phyloP scores from a whole-genome alignment of 1,140 invertebrate genomes.

The Drosophila littoralis region DNA sequence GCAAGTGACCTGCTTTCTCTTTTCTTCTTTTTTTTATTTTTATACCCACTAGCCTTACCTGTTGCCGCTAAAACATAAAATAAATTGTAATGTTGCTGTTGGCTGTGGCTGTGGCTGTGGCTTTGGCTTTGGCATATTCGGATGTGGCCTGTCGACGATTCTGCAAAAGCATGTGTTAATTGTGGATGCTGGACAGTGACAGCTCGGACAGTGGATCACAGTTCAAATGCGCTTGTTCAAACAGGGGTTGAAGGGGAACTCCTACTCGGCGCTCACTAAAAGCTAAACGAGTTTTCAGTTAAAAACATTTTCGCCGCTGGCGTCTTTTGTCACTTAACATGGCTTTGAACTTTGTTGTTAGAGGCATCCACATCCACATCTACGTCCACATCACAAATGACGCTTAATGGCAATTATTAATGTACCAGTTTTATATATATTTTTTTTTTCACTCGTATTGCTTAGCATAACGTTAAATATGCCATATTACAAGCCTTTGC shows the following conservation, averaged over 20 bases:
- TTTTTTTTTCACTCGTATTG: conserved; percentile 16
- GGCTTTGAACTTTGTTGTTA: conserved; percentile 68
- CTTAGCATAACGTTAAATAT: conserved; percentile 45
- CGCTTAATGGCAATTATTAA: conserved; percentile 72
- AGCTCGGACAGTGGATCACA: conserved; percentile 26
- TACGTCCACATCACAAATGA: conserved; percentile 30
- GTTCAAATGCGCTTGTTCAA: conserved; percentile 29
- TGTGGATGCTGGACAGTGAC: conserved; percentile 21
- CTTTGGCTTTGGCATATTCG: conserved; percentile 1
- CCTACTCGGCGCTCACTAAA: conserved; percentile 5
- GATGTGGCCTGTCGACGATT: conserved; percentile 31
- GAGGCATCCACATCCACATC: conserved; percentile 10
- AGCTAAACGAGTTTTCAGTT: conserved; percentile 32
- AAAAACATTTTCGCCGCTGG: conserved; percentile 23
- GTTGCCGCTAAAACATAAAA: conserved; percentile 9
- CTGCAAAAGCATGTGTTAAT: conserved; percentile 43
- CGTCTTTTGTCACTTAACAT: conserved; percentile 57
- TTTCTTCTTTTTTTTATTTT: conserved; percentile 12
- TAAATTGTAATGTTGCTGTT: conserved; percentile 11
- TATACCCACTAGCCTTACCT: conserved; percentile 34
- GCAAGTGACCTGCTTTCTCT: conserved; percentile 84
- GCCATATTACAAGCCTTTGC: conserved; percentile 58
- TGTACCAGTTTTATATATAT: conserved; percentile 66
- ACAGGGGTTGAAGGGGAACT: neutral
- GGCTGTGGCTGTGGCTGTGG: neutral